These are phyloP conservation scores for Odontocolon sp. DNA, from an alignment of 2,888 invertebrate species.

Conservation along the genomic window DNA sequence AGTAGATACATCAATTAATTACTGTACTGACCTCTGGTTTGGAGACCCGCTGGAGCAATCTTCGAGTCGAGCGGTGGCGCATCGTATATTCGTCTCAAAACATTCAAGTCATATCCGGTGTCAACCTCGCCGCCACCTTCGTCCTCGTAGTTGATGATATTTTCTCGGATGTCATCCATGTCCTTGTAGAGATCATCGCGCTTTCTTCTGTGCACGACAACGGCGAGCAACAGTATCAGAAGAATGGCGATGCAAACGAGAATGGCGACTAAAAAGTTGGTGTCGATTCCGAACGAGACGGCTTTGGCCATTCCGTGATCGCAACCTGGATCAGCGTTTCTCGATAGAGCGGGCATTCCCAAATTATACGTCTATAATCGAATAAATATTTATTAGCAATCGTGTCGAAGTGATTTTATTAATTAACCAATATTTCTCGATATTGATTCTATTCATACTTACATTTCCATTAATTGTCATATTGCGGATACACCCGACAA, in stretches of 20 bases:
- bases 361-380: constrained; percentile 90
- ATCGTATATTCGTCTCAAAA: constrained; percentile 87
- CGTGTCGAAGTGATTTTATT: not conserved
- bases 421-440: not conserved
- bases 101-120: constrained; percentile 94
- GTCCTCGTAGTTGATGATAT: constrained; percentile 98
- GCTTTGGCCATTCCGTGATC: constrained; percentile 88
- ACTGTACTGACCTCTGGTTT: constrained; percentile 82
- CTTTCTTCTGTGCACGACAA: constrained; percentile 93
- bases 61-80: constrained; percentile 83
- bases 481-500: constrained; percentile 95
- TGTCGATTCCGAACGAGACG: constrained; percentile 91
- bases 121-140: constrained; percentile 99
- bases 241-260: constrained; percentile 93
- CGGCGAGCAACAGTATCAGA: constrained; percentile 92
- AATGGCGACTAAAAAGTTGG: constrained; percentile 94
- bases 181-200: constrained; percentile 95
- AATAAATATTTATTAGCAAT: not conserved
- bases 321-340: constrained; percentile 89
- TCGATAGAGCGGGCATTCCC: constrained; percentile 88
- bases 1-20: not conserved
- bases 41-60: constrained; percentile 77
- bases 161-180: constrained; percentile 97
- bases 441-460: constrained; percentile 68
- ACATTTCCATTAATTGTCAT: constrained; percentile 91